Base-by-base conservation (phyloP, 23 tunicate genomes). In the Clavelina lepadiformis region DNA sequence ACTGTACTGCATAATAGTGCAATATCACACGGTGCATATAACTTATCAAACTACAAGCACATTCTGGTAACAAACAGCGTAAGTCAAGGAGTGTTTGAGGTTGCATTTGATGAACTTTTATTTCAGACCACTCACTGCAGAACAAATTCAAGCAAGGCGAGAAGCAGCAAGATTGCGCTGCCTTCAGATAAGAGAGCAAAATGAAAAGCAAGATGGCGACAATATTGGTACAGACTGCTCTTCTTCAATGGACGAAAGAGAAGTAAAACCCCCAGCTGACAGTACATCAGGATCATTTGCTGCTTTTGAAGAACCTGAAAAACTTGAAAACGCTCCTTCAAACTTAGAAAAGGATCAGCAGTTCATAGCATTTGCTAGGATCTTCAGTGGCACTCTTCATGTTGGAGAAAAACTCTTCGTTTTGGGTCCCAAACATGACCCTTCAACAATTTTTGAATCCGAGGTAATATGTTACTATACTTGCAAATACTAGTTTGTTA, bases 331-430 rank as follows among this genome's bases (percentile, higher is more conserved):
- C 60, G 45, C 28, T 28, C 22, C 35, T 36, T 67, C 69, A 33
- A 31, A 33, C 3, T 45, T 45, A 44, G 8, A 28, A 19, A 65
- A 67, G 22, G 44, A 56, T 1, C 76, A 62, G 19, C 69, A 68
- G 2, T 80, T 93, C 56, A 55, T 93, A 18, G 98, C 98, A 4
- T 78, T 93, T 62, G 93, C 93, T 5, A 73, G 98, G 18, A 88
- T 93, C 5, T 93, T 93, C 46, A 93, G 98, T 70, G 98, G 98
- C 13, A 93, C 87, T 3, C 50, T 93, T 3, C 61, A 58, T 19
- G 67, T 60, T 20, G 98, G 98, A n/a, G 75, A 85, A 38, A 67
- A 53, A 35, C 31, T 93, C 33, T 93, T 59, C 46, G 80, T 79
- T 19, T 77, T 93, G 20, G 94, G 94, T 32, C 93, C 98, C 1